A percentile compares a stretch with the other conserved stretches of the same genome.
These are phyloP conservation scores for Drosophila orosa DNA, from an alignment of 1,140 invertebrate genomes.

Conservation along the genomic window DNA sequence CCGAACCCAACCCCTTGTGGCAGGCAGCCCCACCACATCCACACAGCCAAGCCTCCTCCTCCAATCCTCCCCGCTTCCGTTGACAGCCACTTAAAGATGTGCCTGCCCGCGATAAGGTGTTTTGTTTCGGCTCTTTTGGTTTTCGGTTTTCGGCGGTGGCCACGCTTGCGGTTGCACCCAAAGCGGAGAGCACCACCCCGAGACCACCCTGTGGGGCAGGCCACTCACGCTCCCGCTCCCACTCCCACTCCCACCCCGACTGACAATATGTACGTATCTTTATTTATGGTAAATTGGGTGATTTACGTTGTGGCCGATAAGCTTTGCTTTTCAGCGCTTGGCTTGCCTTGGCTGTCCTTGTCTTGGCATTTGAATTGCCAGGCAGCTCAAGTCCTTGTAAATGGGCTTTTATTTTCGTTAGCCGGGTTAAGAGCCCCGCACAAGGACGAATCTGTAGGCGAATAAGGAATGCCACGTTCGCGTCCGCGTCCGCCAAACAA, in stretches of 20 bases:
- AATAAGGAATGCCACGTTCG: slow-evolving; percentile 31
- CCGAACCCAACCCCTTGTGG: slow-evolving; percentile 1
- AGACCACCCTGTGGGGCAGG: background rate
- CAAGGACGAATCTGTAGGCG: slow-evolving; percentile 23
- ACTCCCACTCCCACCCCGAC: slow-evolving; percentile 9
- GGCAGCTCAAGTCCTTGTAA: slow-evolving; percentile 70
- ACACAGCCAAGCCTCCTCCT: background rate
- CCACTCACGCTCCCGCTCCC: no score
- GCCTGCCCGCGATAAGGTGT: slow-evolving; percentile 75
- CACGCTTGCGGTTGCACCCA: slow-evolving; percentile 33
- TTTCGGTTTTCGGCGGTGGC: slow-evolving; percentile 41
- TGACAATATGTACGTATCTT: slow-evolving; percentile 83
- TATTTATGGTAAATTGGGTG: slow-evolving; percentile 83
- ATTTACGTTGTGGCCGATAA: slow-evolving; percentile 83
- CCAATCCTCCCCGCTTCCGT: slow-evolving; percentile 39
- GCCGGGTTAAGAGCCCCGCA: slow-evolving; percentile 62
- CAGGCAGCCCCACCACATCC: slow-evolving; percentile 5
- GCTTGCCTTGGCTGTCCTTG: slow-evolving; percentile 51
- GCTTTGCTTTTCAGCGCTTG: slow-evolving; percentile 76
- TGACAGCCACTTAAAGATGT: slow-evolving; percentile 83
- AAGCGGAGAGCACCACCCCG: background rate
- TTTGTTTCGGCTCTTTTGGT: slow-evolving; percentile 62
- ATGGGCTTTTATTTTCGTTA: slow-evolving; percentile 74
- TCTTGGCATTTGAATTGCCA: slow-evolving; percentile 75
- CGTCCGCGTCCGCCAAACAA: slow-evolving; percentile 60